Conservation (phyloP, 2,113 vertebrate genomes). For the Hippocampus mohnikei region DNA sequence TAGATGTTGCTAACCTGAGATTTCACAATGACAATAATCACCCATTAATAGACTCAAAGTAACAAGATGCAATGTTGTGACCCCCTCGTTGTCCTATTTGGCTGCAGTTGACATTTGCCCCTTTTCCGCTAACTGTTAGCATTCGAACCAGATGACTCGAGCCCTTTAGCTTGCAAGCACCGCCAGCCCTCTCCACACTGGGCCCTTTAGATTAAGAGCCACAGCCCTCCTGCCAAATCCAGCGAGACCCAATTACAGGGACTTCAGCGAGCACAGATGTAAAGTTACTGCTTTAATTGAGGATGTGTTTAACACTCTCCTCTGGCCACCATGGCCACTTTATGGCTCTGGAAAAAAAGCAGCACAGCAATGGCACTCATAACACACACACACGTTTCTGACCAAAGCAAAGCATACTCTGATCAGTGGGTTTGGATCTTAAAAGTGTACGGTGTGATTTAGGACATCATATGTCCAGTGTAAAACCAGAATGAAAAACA, state of each 20-base stretch:
- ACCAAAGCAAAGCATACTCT: conserved; percentile 47
- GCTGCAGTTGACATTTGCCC: conserved; percentile 20
- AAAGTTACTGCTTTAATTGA: conserved; percentile 68
- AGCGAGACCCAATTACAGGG: conserved; percentile 71
- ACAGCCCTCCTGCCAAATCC: conserved; percentile 52
- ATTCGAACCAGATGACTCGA: conserved; percentile 16
- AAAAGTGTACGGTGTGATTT: conserved; percentile 33
- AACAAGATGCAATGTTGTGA: conserved; percentile 9
- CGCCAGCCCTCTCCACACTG: conserved; percentile 18
- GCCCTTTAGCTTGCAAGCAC: conserved; percentile 16
- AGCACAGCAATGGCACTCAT: conserved; percentile 44
- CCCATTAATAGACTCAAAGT: background rate
- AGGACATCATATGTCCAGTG: conserved; percentile 11
- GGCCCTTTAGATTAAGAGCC: conserved; percentile 38
- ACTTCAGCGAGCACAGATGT: conserved; percentile 49
- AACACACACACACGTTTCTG: conserved; percentile 56
- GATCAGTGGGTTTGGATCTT: conserved; percentile 43
- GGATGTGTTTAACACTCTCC: conserved; percentile 65
- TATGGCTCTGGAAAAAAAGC: conserved; percentile 40
- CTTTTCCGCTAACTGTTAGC: conserved; percentile 21
- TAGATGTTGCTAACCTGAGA: no score
- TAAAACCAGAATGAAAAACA: conserved; percentile 29
- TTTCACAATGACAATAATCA: background rate
- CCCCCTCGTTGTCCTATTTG: conserved; percentile 18
- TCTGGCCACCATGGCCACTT: conserved; percentile 54